Evolutionary conservation across 2,888 invertebrate species (phyloP).

Genomic region (Pachydiplax longipennis): DNA sequence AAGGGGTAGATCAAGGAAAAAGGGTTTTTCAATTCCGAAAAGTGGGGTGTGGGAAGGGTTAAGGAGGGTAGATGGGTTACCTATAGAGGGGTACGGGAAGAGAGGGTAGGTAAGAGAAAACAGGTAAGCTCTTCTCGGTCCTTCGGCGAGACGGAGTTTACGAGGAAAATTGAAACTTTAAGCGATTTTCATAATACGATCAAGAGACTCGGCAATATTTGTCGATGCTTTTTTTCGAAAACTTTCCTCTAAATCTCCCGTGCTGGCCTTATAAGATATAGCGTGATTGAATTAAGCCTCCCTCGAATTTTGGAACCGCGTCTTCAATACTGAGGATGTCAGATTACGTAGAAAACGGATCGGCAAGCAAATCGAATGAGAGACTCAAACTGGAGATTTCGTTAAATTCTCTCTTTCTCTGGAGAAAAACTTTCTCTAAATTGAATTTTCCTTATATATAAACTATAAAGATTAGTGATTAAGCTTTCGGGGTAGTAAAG

Average conservation of each 20-base stretch:
- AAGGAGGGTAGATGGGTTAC: background rate
- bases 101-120: background rate
- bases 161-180: constrained; percentile 12
- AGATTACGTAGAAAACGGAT: too few species aligned
- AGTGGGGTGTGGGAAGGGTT: background rate
- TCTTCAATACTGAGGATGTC: background rate
- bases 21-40: background rate
- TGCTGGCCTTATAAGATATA: background rate
- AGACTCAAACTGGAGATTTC: too few species aligned
- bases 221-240: background rate
- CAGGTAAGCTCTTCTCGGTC: background rate
- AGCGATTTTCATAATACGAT: constrained; percentile 13
- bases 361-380: too few species aligned
- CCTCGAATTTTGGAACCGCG: background rate
- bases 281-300: background rate
- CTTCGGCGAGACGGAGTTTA: background rate
- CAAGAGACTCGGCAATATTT: constrained; percentile 9
- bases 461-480: too few species aligned
- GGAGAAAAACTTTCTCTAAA: too few species aligned
- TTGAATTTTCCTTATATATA: too few species aligned
- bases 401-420: too few species aligned
- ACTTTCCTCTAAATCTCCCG: background rate
- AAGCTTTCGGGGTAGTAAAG: too few species aligned
- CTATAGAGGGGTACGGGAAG: background rate
- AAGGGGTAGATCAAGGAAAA: background rate